Conservation (phyloP, 2,113 vertebrate species). For the Microtus oregoni region DNA sequence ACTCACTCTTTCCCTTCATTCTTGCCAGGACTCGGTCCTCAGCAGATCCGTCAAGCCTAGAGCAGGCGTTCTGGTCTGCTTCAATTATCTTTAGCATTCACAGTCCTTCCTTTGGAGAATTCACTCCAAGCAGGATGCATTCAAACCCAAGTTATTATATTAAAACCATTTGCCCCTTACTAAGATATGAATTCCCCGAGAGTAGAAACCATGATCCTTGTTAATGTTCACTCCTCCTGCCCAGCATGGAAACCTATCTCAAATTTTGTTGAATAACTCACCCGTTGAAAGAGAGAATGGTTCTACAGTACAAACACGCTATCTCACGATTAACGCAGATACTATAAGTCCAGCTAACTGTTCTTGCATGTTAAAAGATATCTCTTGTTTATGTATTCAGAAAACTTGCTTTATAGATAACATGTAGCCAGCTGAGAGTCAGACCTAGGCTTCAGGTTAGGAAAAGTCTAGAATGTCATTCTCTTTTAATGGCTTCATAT, state of each 20-base stretch:
- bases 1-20: background rate
- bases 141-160: conserved; percentile 14
- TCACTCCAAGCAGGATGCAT: background rate
- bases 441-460: background rate
- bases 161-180: background rate
- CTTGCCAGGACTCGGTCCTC: background rate
- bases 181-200: background rate
- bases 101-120: background rate
- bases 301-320: background rate
- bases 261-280: background rate
- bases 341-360: background rate
- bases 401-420: conserved; percentile 33
- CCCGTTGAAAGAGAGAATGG: background rate
- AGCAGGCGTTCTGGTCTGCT: background rate
- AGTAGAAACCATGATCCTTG: background rate
- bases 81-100: background rate
- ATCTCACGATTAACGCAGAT: background rate
- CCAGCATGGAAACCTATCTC: background rate
- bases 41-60: background rate
- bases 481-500: background rate
- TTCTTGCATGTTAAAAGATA: background rate
- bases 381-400: background rate
- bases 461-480: background rate
- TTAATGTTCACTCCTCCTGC: background rate
- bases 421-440: background rate